phyloP scores from a whole-genome alignment of 2,797 vertebrate species.

The Acanthopagrus latus region DNA sequence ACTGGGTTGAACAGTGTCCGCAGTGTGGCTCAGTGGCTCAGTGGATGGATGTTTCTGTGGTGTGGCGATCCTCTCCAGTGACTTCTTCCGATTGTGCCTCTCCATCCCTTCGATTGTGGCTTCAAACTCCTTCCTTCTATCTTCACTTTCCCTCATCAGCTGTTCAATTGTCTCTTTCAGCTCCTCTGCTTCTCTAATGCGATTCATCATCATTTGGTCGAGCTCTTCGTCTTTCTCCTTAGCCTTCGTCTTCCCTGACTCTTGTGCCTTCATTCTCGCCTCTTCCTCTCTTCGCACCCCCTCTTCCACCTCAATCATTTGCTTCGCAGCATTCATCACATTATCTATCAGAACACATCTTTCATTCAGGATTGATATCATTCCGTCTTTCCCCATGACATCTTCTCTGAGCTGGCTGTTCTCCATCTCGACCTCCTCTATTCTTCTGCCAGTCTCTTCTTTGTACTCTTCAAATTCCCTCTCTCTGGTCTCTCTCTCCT shows the following conservation, averaged over 20 bases:
- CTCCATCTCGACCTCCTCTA: slow-evolving; percentile 20
- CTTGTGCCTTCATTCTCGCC: slow-evolving; percentile 17
- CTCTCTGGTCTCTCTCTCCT: slow-evolving; percentile 4
- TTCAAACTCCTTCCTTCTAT: slow-evolving; percentile 41
- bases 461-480: slow-evolving; percentile 18
- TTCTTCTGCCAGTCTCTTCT: slow-evolving; percentile 12
- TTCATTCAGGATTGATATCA: slow-evolving; percentile 30
- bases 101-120: slow-evolving; percentile 29
- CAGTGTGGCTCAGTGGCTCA: not conserved
- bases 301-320: slow-evolving; percentile 23
- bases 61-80: slow-evolving; percentile 1
- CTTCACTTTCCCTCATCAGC: slow-evolving; percentile 43
- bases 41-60: slow-evolving; percentile 16
- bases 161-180: slow-evolving; percentile 32
- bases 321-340: slow-evolving; percentile 27
- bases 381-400: slow-evolving; percentile 28
- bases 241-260: slow-evolving; percentile 17
- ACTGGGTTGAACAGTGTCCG: slow-evolving; percentile 25
- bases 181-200: slow-evolving; percentile 29
- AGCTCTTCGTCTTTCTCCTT: slow-evolving; percentile 31
- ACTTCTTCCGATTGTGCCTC: slow-evolving; percentile 21
- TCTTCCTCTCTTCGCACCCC: not conserved
- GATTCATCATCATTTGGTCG: slow-evolving; percentile 25
- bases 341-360: slow-evolving; percentile 25
- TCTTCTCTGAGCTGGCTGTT: slow-evolving; percentile 36